Evolutionary conservation across 2,113 vertebrate genomes (phyloP).

Genomic region (Myotis davidii): DNA sequence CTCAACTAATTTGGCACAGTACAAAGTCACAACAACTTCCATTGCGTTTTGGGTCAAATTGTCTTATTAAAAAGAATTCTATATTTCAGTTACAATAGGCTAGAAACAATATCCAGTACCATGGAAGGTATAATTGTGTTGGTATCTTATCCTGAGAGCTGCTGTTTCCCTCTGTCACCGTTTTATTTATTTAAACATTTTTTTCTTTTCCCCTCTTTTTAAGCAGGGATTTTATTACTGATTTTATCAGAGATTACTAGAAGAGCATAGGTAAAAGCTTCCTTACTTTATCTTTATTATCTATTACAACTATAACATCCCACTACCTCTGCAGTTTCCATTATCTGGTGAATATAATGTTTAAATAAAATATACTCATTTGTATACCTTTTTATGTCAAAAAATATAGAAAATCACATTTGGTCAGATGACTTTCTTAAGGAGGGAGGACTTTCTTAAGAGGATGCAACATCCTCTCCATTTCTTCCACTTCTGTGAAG

Average conservation of each 20-base stretch:
- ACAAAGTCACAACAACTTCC: neutral
- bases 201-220: neutral
- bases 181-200: neutral
- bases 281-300: neutral
- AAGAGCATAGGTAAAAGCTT: neutral
- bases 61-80: neutral
- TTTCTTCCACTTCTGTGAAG: neutral
- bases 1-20: neutral
- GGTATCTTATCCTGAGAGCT: too few species aligned
- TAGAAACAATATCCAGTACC: neutral
- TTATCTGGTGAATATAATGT: neutral
- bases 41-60: neutral
- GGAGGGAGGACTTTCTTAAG: neutral
- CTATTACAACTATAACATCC: neutral
- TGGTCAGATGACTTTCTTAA: neutral
- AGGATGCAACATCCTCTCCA: neutral
- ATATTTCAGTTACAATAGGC: neutral
- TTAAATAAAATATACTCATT: neutral
- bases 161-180: neutral
- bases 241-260: neutral
- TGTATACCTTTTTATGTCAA: neutral
- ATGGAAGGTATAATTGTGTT: neutral
- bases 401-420: neutral
- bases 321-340: neutral
- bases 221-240: neutral